Conservation (phyloP, 1,140 invertebrate species). For the Pogonomyrmex californicus region DNA sequence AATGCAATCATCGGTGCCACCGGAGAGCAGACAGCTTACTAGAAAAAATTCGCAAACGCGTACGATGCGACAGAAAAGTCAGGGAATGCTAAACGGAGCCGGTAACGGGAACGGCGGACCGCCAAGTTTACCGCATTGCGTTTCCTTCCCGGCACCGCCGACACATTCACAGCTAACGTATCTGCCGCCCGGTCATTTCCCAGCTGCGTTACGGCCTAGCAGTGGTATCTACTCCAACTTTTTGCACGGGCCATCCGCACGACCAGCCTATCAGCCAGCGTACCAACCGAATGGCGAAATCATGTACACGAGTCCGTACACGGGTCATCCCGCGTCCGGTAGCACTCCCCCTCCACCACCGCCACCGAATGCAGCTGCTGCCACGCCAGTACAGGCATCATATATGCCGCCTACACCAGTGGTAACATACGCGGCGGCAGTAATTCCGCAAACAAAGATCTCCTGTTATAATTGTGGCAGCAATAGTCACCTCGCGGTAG, state of each 20-base stretch:
- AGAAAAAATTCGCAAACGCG: slow-evolving; percentile 79
- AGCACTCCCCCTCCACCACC: slow-evolving; percentile 83
- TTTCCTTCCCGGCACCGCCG: slow-evolving; percentile 81
- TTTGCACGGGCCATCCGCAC: slow-evolving; percentile 84
- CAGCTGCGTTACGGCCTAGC: slow-evolving; percentile 82
- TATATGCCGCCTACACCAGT: slow-evolving; percentile 85
- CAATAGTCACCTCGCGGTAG: slow-evolving; percentile 91
- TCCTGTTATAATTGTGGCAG: slow-evolving; percentile 91
- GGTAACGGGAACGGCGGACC: slow-evolving; percentile 78
- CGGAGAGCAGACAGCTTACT: slow-evolving; percentile 78
- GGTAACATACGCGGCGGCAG: slow-evolving; percentile 82
- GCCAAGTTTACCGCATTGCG: slow-evolving; percentile 71
- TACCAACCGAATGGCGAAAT: slow-evolving; percentile 86
- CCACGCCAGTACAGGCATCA: slow-evolving; percentile 84
- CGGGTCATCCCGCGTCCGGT: slow-evolving; percentile 85
- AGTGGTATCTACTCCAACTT: slow-evolving; percentile 85
- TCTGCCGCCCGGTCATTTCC: slow-evolving; percentile 84
- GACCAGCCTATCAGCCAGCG: slow-evolving; percentile 84
- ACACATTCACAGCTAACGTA: slow-evolving; percentile 84
- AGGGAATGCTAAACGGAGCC: slow-evolving; percentile 82
- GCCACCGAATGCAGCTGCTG: slow-evolving; percentile 81
- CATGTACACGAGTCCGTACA: slow-evolving; percentile 84
- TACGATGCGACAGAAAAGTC: slow-evolving; percentile 84
- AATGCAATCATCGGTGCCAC: slow-evolving; percentile 70
- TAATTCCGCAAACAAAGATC: slow-evolving; percentile 87